Percentiles rank a stretch among this genome's conserved stretches.
Conservation (phyloP, 2,888 invertebrate species). For the Hanleya hanleyi region DNA sequence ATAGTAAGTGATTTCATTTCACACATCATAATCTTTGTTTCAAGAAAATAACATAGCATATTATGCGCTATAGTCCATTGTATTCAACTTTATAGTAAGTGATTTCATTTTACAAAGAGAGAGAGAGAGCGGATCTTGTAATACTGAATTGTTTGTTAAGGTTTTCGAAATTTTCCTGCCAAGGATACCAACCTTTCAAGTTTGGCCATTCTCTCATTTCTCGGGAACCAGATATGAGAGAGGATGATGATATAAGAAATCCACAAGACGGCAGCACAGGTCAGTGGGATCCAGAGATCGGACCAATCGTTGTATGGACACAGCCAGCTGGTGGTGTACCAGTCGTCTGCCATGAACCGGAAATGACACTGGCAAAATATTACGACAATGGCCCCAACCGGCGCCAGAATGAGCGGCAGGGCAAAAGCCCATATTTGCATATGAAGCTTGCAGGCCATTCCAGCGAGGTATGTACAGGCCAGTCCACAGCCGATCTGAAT, state of each 20-base stretch:
- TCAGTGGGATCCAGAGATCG: conserved; percentile 47
- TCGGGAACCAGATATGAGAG: conserved; percentile 97
- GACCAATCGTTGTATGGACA: conserved; percentile 42
- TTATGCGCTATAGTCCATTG: too few species aligned
- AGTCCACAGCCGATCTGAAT: conserved; percentile 58
- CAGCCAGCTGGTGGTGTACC: conserved; percentile 60
- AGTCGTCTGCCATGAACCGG: conserved; percentile 53
- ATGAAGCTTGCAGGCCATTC: conserved; percentile 76
- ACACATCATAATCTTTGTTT: too few species aligned
- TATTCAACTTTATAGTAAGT: too few species aligned
- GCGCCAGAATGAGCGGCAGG: conserved; percentile 73
- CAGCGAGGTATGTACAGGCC: conserved; percentile 72
- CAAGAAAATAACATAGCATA: too few species aligned
- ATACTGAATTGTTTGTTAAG: too few species aligned
- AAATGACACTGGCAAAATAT: conserved; percentile 58
- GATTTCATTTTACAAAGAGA: too few species aligned
- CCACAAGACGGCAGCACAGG: conserved; percentile 79
- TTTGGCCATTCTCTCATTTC: conserved; percentile 96
- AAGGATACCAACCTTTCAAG: conserved; percentile 87
- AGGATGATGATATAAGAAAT: conserved; percentile 98
- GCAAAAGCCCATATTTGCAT: conserved; percentile 75
- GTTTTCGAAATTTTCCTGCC: too few species aligned
- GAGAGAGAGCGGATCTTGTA: too few species aligned
- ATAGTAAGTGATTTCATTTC: too few species aligned
- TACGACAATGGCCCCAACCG: conserved; percentile 60